phyloP scores from a whole-genome alignment of 2,113 vertebrate genomes.

The Sorex fumeus region DNA sequence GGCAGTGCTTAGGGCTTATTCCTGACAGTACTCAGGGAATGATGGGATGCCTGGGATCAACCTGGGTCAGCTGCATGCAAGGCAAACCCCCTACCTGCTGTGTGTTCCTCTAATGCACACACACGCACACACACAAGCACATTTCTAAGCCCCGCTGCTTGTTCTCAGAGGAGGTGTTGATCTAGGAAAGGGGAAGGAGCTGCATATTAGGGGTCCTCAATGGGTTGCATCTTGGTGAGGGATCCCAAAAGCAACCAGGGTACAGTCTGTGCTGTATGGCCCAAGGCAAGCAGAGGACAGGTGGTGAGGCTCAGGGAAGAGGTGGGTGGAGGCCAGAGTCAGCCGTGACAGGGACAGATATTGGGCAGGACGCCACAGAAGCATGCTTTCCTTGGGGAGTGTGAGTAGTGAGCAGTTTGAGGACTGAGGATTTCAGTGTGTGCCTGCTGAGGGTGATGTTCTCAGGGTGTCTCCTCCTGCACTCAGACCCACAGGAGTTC shows the following conservation, averaged over 20 bases:
- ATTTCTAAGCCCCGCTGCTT: not conserved
- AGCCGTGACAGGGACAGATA: not conserved
- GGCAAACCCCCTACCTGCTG: too few relatives aligned
- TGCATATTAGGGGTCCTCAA: not conserved
- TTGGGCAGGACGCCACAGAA: not conserved
- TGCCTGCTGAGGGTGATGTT: not conserved
- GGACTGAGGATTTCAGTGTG: not conserved
- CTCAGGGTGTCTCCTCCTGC: constrained; percentile 33
- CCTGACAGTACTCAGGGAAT: too few relatives aligned
- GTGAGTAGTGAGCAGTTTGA: not conserved
- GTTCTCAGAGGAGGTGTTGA: not conserved
- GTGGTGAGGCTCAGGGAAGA: too few relatives aligned
- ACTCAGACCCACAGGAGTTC: not conserved
- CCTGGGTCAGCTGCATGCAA: too few relatives aligned
- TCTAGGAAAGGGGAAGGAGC: not conserved
- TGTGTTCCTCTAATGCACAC: too few relatives aligned
- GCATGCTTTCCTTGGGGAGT: not conserved
- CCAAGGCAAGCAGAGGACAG: too few relatives aligned
- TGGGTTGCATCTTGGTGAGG: not conserved
- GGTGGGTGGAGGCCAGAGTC: not conserved
- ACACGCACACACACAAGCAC: too few relatives aligned
- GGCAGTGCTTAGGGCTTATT: too few relatives aligned
- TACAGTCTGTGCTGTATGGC: too few relatives aligned
- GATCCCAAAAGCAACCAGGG: too few relatives aligned
- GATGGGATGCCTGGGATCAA: too few relatives aligned